Conservation (phyloP, 2,797 vertebrate genomes). For the Botia almorhae region DNA sequence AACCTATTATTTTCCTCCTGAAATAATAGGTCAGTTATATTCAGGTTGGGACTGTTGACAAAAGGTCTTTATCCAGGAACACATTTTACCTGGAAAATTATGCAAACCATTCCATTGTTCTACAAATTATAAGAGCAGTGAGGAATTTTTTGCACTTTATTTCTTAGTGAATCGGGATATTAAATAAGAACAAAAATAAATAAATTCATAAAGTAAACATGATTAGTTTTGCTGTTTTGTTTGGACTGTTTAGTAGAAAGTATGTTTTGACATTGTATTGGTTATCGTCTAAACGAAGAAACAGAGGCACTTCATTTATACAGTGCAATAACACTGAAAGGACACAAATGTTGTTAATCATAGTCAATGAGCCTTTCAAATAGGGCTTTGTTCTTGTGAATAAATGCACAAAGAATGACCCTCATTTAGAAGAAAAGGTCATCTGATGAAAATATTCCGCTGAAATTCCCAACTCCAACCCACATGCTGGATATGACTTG, state of each 20-base stretch:
- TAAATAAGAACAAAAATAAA: not conserved
- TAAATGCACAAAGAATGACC: slow-evolving; percentile 59
- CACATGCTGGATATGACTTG: slow-evolving; percentile 53
- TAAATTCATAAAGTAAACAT: not conserved
- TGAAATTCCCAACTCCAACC: slow-evolving; percentile 68
- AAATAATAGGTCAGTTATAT: too few relatives aligned
- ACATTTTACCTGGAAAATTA: too few relatives aligned
- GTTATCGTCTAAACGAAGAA: not conserved
- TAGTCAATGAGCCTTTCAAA: slow-evolving; percentile 58
- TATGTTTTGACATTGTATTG: not conserved
- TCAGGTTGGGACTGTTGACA: too few relatives aligned
- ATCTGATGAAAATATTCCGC: slow-evolving; percentile 70
- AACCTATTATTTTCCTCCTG: too few relatives aligned
- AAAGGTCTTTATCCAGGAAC: too few relatives aligned
- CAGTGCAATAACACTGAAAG: not conserved
- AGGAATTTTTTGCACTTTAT: not conserved
- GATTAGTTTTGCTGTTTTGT: not conserved
- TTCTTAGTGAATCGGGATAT: not conserved
- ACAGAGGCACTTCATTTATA: not conserved
- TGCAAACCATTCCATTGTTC: too few relatives aligned
- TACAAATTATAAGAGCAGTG: too few relatives aligned
- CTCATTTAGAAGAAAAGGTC: slow-evolving; percentile 68
- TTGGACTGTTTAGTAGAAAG: not conserved
- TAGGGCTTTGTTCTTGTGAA: slow-evolving; percentile 64
- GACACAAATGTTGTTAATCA: slow-evolving; percentile 2